These are phyloP conservation scores for Alaudala cheleensis DNA, from an alignment of 2,113 vertebrate genomes.

Conservation along the genomic window DNA sequence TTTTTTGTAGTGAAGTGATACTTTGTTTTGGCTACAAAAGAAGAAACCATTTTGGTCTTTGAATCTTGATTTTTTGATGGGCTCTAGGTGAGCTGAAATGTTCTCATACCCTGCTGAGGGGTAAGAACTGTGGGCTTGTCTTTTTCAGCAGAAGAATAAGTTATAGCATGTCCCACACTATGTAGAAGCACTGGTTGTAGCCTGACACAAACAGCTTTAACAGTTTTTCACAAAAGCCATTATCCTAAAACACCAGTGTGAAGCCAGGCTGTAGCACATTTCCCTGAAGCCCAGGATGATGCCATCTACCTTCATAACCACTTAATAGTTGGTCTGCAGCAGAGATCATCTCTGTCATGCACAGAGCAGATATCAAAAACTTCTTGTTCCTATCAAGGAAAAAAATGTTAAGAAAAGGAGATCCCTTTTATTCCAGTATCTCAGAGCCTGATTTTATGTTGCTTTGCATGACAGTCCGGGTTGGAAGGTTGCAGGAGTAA, in stretches of 20 bases:
- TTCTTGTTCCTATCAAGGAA: not conserved
- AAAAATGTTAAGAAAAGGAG: not conserved
- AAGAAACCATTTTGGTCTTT: not conserved
- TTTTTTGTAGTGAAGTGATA: not conserved
- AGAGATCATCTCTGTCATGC: not conserved
- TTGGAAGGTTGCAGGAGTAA: not conserved
- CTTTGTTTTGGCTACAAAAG: not conserved
- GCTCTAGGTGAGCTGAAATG: not conserved
- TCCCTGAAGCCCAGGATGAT: not conserved
- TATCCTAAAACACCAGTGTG: not conserved
- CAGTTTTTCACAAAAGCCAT: not conserved
- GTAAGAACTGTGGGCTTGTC: not conserved
- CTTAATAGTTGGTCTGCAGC: not conserved
- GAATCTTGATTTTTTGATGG: not conserved
- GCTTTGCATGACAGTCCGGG: not conserved
- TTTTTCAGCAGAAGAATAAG: not conserved
- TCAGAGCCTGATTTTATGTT: not conserved
- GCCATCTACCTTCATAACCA: accelerated
- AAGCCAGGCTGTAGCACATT: not conserved
- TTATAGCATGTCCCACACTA: not conserved
- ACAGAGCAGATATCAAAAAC: not conserved
- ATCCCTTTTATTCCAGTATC: not conserved
- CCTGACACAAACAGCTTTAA: not conserved
- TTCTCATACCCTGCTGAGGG: not conserved
- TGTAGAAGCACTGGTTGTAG: not conserved